phyloP scores from a whole-genome alignment of 2,888 invertebrate genomes.

The Perizoma affinitatum region DNA sequence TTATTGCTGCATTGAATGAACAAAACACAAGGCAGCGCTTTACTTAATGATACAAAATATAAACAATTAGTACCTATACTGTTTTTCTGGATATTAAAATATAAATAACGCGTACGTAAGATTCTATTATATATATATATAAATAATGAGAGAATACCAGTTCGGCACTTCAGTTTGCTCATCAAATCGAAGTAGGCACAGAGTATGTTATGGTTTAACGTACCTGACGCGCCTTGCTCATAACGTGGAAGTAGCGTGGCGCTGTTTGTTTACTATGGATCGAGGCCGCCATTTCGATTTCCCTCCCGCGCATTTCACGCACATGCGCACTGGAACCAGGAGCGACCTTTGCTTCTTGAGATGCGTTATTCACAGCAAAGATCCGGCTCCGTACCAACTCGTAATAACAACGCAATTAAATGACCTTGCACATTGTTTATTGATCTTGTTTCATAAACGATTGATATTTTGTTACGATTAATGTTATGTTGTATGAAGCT shows the following conservation, averaged over 20 bases:
- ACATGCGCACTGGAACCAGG: slow-evolving; percentile 54
- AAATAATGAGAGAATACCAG: too few species aligned
- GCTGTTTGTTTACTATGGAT: slow-evolving; percentile 49
- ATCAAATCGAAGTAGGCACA: slow-evolving; percentile 5
- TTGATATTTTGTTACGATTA: slow-evolving; percentile 8
- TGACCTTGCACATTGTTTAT: slow-evolving; percentile 39
- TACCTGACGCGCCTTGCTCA: slow-evolving; percentile 2
- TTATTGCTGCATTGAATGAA: not conserved
- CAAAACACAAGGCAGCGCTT: not conserved
- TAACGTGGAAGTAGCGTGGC: slow-evolving; percentile 26
- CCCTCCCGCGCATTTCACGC: slow-evolving; percentile 54
- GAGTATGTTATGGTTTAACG: too few species aligned
- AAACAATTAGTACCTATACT: not conserved
- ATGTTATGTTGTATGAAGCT: not conserved
- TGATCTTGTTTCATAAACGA: slow-evolving; percentile 18
- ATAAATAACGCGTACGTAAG: too few species aligned
- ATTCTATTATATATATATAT: too few species aligned
- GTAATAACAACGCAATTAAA: slow-evolving; percentile 29
- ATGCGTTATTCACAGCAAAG: slow-evolving; percentile 14
- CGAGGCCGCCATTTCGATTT: slow-evolving; percentile 43
- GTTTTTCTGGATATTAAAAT: not conserved
- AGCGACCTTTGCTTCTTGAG: slow-evolving; percentile 26
- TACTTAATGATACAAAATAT: not conserved
- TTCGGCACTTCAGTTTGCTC: not conserved
- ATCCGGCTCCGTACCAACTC: slow-evolving; percentile 23